Evolutionary conservation across 2,888 invertebrate species (phyloP), one percentile per base, ranked within the genome.

Genomic region (Tinea trinotella): DNA sequence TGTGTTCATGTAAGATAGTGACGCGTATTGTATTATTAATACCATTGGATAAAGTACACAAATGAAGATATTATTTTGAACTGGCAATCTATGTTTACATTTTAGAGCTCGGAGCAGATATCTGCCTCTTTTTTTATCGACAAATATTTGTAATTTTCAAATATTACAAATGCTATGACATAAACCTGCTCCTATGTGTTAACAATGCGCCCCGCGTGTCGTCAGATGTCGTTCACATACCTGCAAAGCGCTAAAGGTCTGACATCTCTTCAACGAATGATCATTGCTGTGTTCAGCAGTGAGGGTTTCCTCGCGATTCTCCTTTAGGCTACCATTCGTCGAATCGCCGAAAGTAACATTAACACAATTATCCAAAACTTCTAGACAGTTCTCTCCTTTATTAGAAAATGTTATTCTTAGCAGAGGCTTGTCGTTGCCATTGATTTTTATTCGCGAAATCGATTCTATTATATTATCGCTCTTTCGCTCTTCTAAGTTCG

Each of bases 241-340:
- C 83, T 86, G 86, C 66, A 87, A 71, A 63, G 86, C 84, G 63
- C 74, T 82, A 70, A 85, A 87, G 71, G 83, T 79, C 69, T 86
- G 86, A 64, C 86, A 87, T 19, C 87, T 65, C 63, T 85, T 87
- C 60, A 87, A 62, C 52, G 77, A 70, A 55, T 79, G 73, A 20
- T 68, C 61, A 24, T 76, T 74, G 35, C 67, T 58, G 35, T 59
- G 55, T 1, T 19, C 60, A 24, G 81, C 82, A 2, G 82, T 83
- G 6, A 57, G 59, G 1, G 69, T 67, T 59, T 71, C 12, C 4
- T 17, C 9, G 78, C 80, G 52, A 68, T 36, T 0, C 76, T 70
- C 56, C 13, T 58, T 58, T 5, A 57, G 57, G n/a, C 13, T 52
- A 3, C n/a, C 19, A 22, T 52, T 70, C 63, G n/a, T n/a, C 1